phyloP scores from a whole-genome alignment of 2,113 vertebrate species.

The Urocitellus parryii region DNA sequence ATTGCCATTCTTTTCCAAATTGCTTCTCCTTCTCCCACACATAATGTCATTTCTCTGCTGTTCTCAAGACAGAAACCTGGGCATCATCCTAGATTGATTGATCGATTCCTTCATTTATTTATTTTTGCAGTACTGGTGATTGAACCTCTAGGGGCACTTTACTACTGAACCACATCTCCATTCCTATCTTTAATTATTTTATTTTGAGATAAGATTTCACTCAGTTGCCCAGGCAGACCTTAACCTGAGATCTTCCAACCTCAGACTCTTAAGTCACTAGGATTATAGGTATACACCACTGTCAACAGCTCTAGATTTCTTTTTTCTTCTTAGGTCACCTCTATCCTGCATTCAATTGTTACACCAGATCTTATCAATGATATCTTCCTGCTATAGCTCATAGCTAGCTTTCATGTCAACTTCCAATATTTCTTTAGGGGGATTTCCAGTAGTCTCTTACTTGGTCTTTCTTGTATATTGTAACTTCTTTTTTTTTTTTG shows the following conservation, averaged over 20 bases:
- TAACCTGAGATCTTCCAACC: no score
- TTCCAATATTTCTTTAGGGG: background rate
- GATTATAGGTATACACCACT: no score
- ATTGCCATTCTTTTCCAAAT: background rate
- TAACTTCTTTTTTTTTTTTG: no score
- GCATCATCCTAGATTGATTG: background rate
- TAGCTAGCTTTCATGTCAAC: background rate
- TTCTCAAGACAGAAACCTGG: background rate
- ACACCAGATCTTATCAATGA: background rate
- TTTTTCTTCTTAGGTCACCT: background rate
- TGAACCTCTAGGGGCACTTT: no score
- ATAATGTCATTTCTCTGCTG: background rate
- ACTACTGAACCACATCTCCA: no score
- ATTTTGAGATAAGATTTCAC: no score
- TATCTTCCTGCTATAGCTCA: background rate
- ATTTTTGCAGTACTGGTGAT: no score
- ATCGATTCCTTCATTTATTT: no score
- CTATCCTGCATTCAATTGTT: background rate
- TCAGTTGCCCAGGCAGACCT: no score
- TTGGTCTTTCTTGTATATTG: background rate
- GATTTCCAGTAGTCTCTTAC: background rate
- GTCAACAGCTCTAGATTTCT: background rate
- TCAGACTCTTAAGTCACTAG: no score
- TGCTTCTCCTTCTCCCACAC: background rate
- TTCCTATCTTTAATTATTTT: no score